A percentile compares a stretch with the other conserved stretches of the same genome.
Evolutionary conservation across 2,113 vertebrate genomes (phyloP).

Genomic region (Sorex araneus): DNA sequence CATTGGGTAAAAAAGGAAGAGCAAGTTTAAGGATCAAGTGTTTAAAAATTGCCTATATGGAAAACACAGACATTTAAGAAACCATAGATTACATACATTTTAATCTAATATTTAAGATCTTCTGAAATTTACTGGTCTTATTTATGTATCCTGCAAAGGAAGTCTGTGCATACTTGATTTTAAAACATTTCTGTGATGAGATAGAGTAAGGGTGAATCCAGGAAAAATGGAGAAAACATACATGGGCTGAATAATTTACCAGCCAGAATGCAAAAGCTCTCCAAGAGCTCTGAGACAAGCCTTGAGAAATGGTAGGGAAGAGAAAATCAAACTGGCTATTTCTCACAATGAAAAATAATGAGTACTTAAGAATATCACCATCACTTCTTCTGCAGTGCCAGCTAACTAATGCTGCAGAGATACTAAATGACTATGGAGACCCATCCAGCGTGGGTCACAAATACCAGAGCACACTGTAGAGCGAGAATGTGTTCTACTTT

Average conservation of each 20-base stretch:
- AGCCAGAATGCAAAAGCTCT: background rate
- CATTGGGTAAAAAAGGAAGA: constrained; percentile 4
- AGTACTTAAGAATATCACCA: constrained; percentile 58
- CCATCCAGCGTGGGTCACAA: background rate
- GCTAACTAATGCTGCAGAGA: background rate
- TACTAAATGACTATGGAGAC: background rate
- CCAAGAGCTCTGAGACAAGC: constrained; percentile 5
- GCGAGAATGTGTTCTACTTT: background rate
- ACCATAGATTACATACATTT: background rate
- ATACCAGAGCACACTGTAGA: background rate
- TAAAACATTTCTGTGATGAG: constrained; percentile 6
- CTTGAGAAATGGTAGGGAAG: background rate
- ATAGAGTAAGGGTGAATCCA: background rate
- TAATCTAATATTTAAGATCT: background rate
- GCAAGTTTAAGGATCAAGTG: background rate
- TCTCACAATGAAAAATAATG: constrained; percentile 63
- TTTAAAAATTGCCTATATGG: background rate
- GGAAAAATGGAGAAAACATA: background rate
- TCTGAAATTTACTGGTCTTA: background rate
- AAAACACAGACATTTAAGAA: constrained; percentile 34
- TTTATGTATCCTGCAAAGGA: background rate
- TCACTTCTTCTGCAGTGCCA: background rate
- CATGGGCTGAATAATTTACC: background rate
- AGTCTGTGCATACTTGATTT: background rate
- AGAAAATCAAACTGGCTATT: constrained; percentile 8